Base-by-base conservation (phyloP, 1,140 invertebrate genomes). In the Zaprionus inermis region DNA sequence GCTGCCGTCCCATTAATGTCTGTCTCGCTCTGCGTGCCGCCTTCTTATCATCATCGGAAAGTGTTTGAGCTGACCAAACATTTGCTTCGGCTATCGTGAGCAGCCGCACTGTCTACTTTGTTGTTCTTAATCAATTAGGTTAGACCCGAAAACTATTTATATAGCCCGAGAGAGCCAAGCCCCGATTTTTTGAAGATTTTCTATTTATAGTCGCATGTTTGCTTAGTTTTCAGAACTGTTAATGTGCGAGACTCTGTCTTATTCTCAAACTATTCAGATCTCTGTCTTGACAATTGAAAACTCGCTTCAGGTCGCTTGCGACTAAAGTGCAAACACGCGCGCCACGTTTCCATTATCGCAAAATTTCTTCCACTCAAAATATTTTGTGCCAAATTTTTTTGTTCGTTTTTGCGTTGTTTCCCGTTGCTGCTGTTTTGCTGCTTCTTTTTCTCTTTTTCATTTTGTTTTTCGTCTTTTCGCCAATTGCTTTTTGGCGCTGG, bases 311-410 rank as follows among this genome's bases (percentile, higher is more conserved):
- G 67, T 36, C 52, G 67, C n/a, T 28, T 51, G n/a, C 44, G 36
- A 49, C 38, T 85, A 75, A 84, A 85, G 81, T 81, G 74, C 81
- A 71, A 85, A 85, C 81, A 85, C 81, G 81, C 81, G 81, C 81
- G 81, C 81, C 81, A 65, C 69, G 24, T 60, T 72, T 56, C 65
- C 52, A 74, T 61, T 81, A 78, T 81, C 59, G 69, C 73, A 75
- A 44, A 79, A 49, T 64, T 70, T 55, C 38, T 49, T 56, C 38
- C 38, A 44, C 68, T 59, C 36, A 44, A 68, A 68, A 22, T 34
- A 73, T 69, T 74, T 65, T 64, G 59, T 71, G 58, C 54, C 68
- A 64, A 71, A 72, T 72, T 68, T 72, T 70, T 5, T 63, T 52
- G 16, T 44, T 69, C 6, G 54, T 61, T 63, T 63, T 60, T 69